Base-by-base conservation (phyloP, 1,140 invertebrate species). In the Sminthurides bifidus region DNA sequence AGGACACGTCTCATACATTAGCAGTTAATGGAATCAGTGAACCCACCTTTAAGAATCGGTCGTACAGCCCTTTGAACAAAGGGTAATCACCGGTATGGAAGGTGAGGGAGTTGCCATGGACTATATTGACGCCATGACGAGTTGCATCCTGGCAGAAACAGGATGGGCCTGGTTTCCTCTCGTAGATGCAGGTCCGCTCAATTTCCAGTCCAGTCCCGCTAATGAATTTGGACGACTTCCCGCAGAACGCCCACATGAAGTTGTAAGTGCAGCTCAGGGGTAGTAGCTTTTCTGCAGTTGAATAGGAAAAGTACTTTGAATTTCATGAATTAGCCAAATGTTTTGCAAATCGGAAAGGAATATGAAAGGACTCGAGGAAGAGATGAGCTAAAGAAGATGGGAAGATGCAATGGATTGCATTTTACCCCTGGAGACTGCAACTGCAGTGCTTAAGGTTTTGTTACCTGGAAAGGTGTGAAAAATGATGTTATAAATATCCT, bases 401-500 rank as follows among this genome's bases (percentile, higher is more conserved):
- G n/a, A n/a, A n/a, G n/a, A n/a, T n/a, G n/a, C n/a, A 35, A 35
- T 10, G n/a, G 33, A 10, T 10, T 35, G n/a, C n/a, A 35, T 35
- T 35, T 35, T 35, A 35, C 33, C 33, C n/a, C n/a, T n/a, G n/a
- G n/a, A n/a, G n/a, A 35, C 10, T 35, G n/a, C n/a, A 10, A 35
- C n/a, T 35, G n/a, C 33, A 35, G 33, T 35, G 21, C n/a, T 43
- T 19, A 43, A 43, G 6, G 15, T 43, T 10, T 35, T 35, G 33
- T n/a, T 19, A 82, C 81, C 79, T 65, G 87, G 82, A 77, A 92
- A 82, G 72, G 82, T 87, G 72, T 92, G 85, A 70, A 95, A 95
- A 65, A 93, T 84, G 61, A 95, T 92, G 69, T 96, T 96, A 60
- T 95, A 89, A 54, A 96, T 89, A 74, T 95, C 92, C 73, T 96